These are phyloP conservation scores for Eublepharis macularius DNA, from an alignment of 2,113 vertebrate genomes.

Conservation along the genomic window DNA sequence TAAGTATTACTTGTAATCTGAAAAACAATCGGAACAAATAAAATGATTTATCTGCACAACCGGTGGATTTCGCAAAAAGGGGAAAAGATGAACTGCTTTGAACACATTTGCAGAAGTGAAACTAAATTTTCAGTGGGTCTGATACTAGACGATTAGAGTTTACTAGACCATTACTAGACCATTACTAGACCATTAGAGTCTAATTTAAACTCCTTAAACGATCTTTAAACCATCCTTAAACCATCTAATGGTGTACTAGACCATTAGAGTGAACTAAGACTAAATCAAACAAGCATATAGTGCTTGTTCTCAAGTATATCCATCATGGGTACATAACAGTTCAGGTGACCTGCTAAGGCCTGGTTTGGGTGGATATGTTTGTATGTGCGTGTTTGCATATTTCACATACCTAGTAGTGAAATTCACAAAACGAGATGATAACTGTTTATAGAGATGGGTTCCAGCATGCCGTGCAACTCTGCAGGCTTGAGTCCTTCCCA, in stretches of 20 bases:
- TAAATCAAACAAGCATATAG: too few relatives aligned
- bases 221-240: too few relatives aligned
- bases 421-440: neutral
- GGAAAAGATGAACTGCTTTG: neutral
- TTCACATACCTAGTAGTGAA: neutral
- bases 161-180: too few relatives aligned
- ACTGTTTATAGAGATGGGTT: neutral
- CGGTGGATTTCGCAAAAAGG: neutral
- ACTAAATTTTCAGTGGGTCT: neutral
- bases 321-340: too few relatives aligned
- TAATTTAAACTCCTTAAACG: too few relatives aligned
- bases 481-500: neutral
- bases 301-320: too few relatives aligned
- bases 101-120: neutral
- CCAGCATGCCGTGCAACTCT: neutral
- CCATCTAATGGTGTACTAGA: too few relatives aligned
- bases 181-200: too few relatives aligned
- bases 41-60: neutral
- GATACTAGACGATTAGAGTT: neutral
- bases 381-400: too few relatives aligned
- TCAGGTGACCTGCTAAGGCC: too few relatives aligned
- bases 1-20: neutral
- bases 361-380: too few relatives aligned
- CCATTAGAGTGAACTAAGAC: too few relatives aligned
- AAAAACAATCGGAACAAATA: neutral